Base-by-base conservation (phyloP, 2,888 invertebrate genomes). In the Plebejus argus region DNA sequence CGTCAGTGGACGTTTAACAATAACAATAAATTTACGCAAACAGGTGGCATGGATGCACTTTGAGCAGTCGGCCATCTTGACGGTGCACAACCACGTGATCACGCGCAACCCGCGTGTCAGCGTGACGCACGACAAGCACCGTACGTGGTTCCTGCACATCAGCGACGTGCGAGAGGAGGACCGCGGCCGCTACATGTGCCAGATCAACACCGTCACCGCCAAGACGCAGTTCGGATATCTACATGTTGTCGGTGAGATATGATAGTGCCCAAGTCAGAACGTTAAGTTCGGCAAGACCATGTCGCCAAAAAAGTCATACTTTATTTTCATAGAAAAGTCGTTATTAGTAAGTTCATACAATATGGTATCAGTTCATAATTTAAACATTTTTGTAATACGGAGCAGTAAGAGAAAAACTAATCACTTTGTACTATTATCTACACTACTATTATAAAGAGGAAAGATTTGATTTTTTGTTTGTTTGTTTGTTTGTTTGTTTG, bases 31-130 rank as follows among this genome's bases (percentile, higher is more conserved):
- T n/a, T n/a, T n/a, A n/a, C n/a, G 4, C 28, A 91, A 94, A 53
- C 94, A 98, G 98, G 98, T 98, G 81, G 98, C 98, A 84, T 98
- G 98, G 98, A 98, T 98, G 97, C 97, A 98, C 90, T 98, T 97
- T 90, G 98, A 98, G 90, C 98, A 98, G 91, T 98, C 98, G 77
- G 98, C 98, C 76, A 98, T 98, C 86, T 92, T 98, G 87, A 98
- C 98, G 72, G 98, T 98, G 76, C 98, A 98, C 94, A 98, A 97
- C 92, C 98, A 98, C 94, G 98, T 98, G 88, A 98, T 98, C 90
- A 98, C 98, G 78, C 96, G 98, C 85, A 98, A 98, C 95, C 98
- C 98, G 15, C 95, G 98, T 80, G 98, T 98, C 87, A 97, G 97
- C 88, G 98, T 98, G 81, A 97, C 98, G 78, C 98, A 98, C 91